phyloP scores from a whole-genome alignment of 2,113 vertebrate genomes.

The Charadrius vociferus region DNA sequence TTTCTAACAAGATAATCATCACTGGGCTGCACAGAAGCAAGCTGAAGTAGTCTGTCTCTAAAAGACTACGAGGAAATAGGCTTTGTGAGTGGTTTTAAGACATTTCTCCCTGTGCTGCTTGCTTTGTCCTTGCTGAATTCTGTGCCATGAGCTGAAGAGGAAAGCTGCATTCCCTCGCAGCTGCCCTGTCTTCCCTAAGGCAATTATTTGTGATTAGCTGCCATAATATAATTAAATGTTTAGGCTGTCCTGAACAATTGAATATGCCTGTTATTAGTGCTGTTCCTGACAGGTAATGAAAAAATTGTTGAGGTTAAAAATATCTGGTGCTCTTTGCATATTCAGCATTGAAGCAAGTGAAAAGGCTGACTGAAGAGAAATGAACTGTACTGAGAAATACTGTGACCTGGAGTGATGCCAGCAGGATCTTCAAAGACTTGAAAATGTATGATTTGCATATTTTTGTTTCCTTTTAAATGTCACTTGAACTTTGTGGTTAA shows the following conservation, averaged over 20 bases:
- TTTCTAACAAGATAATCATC: background rate
- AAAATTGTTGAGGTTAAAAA: background rate
- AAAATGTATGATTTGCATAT: constrained; percentile 20
- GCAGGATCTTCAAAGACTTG: constrained; percentile 11
- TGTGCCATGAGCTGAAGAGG: background rate
- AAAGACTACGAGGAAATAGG: background rate
- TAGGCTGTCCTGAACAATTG: background rate
- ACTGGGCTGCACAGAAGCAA: background rate
- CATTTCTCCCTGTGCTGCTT: background rate
- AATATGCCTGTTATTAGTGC: background rate
- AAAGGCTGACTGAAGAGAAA: constrained; percentile 25
- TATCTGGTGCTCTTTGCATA: background rate
- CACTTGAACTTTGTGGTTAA: constrained; percentile 3
- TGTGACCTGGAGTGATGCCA: background rate
- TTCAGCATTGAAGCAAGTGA: background rate
- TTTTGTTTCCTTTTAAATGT: constrained; percentile 24
- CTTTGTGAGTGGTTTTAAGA: background rate
- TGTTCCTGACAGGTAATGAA: background rate
- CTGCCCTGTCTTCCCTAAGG: background rate
- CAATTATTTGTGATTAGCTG: constrained; percentile 12
- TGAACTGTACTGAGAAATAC: background rate
- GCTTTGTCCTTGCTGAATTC: background rate
- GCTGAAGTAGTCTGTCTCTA: background rate
- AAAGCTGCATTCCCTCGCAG: background rate
- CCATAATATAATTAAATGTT: constrained; percentile 9